Base-by-base conservation (phyloP, 2,888 invertebrate genomes). In the Drosophila kanekoi region DNA sequence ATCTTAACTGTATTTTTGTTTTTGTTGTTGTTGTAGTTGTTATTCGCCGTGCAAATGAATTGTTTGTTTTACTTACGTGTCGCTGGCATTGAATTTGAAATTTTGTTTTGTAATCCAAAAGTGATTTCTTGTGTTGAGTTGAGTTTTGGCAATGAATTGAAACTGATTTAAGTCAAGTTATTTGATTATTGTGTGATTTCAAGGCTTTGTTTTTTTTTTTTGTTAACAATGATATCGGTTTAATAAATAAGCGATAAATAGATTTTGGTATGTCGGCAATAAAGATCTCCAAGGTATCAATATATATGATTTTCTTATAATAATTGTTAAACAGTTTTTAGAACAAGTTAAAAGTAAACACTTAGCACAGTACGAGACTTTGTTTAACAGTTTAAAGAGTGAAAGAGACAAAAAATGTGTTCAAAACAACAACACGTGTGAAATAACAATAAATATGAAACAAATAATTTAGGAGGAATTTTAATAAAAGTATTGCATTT, bases 301-400 rank as follows among this genome's bases (percentile, higher is more conserved):
- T 49, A 62, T 58, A 65, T 56, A 56, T 48, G 8, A 33, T n/a
- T 37, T 37, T 14, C 4, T 14, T 10, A 23, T 14, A 23, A 51
- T 23, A 37, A 20, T 14, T 44, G 9, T 23, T 40, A 41, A 56
- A 66, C 61, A 61, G 47, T 45, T 45, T 60, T 58, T 57, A 57
- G 54, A 72, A 77, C 63, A 65, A 73, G 59, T 65, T 58, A 59
- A 74, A 38, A 14, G 54, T 45, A 62, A 66, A 70, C 78, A 69
- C 75, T 74, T 73, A 73, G 51, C 68, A 73, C 54, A 35, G 8
- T 68, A 78, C 68, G 54, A 77, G 72, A 68, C 35, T 49, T 73
- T 18, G 40, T 51, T 73, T 33, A 77, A 79, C 56, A 74, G 47
- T 57, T 18, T 9, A 35, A 32, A 33, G 38, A 37, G 20, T 41